phyloP scores from a whole-genome alignment of 1,140 invertebrate genomes.

The Drosophila fuyamai region DNA sequence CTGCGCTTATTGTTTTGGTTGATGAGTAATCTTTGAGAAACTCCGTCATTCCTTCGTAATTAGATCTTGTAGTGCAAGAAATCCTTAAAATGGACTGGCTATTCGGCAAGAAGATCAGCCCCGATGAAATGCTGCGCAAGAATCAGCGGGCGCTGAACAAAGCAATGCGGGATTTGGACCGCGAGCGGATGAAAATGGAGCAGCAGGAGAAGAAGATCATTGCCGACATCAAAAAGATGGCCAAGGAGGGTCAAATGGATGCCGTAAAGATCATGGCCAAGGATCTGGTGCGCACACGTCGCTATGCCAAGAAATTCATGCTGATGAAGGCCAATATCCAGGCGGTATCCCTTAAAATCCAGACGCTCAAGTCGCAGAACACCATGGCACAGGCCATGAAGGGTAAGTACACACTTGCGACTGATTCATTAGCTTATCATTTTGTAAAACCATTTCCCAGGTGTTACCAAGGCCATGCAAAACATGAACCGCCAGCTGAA shows the following conservation, averaged over 20 bases:
- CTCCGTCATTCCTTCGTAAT: constrained; percentile 54
- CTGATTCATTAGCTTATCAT: constrained; percentile 22
- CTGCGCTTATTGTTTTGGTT: constrained; percentile 59
- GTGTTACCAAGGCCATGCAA: constrained; percentile 99
- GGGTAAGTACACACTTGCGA: constrained; percentile 82
- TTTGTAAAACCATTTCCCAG: constrained; percentile 17
- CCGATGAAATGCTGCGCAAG: constrained; percentile 98
- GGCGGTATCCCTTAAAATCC: constrained; percentile 99
- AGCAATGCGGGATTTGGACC: constrained; percentile 98
- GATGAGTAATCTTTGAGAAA: constrained; percentile 71
- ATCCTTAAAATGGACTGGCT: constrained; percentile 94
- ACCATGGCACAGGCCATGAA: constrained; percentile 99
- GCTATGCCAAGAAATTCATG: constrained; percentile 99
- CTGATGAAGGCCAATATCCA: constrained; percentile 99
- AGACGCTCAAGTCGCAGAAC: constrained; percentile 98
- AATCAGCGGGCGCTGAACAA: constrained; percentile 99
- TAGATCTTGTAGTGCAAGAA: constrained; percentile 22
- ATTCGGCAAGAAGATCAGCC: constrained; percentile 98
- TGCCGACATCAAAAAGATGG: constrained; percentile 99
- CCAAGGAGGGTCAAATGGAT: constrained; percentile 99
- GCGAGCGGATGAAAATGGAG: constrained; percentile 98
- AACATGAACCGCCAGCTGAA: constrained; percentile 99
- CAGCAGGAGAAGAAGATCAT: constrained; percentile 99
- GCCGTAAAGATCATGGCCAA: constrained; percentile 99
- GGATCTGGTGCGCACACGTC: constrained; percentile 97